Percentiles rank a stretch among this genome's conserved stretches.
Conservation (phyloP, 2,888 invertebrate species). For the Rhimphoctona megacephalus region DNA sequence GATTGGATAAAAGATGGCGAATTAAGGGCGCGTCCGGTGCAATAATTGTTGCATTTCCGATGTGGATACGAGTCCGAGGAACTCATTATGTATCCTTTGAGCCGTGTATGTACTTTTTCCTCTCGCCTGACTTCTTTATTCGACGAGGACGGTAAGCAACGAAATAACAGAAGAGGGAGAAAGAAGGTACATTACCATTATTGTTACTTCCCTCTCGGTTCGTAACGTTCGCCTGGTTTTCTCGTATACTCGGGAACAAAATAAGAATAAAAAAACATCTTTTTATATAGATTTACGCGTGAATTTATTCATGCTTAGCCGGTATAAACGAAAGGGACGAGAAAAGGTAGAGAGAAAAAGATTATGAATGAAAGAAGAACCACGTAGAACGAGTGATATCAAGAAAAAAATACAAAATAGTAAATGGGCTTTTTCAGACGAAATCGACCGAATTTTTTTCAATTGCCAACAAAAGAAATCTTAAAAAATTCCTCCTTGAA, state of each 20-base stretch:
- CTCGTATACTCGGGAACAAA: constrained; percentile 7
- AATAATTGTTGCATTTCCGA: constrained; percentile 67
- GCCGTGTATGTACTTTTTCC: constrained; percentile 16
- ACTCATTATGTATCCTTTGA: constrained; percentile 14
- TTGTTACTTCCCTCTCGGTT: constrained; percentile 59
- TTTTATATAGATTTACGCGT: background rate
- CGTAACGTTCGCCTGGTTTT: constrained; percentile 44
- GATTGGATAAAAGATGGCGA: constrained; percentile 32
- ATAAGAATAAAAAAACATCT: background rate
- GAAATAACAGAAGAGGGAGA: constrained; percentile 39
- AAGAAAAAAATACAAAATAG: background rate
- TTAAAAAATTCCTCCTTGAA: background rate
- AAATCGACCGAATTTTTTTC: background rate
- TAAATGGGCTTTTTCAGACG: background rate
- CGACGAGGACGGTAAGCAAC: constrained; percentile 4
- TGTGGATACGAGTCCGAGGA: constrained; percentile 27
- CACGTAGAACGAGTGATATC: constrained; percentile 45
- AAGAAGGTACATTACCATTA: constrained; percentile 53
- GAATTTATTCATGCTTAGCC: constrained; percentile 1
- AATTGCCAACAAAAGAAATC: background rate
- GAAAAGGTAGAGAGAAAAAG: background rate
- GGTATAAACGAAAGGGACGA: constrained; percentile 35
- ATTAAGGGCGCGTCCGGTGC: constrained; percentile 61
- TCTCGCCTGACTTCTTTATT: constrained; percentile 47
- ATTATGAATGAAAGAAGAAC: constrained; percentile 23